Evolutionary conservation across 2,797 vertebrate genomes (phyloP), one percentile per base, ranked within the genome.

Genomic region (Sebastes oblongus): DNA sequence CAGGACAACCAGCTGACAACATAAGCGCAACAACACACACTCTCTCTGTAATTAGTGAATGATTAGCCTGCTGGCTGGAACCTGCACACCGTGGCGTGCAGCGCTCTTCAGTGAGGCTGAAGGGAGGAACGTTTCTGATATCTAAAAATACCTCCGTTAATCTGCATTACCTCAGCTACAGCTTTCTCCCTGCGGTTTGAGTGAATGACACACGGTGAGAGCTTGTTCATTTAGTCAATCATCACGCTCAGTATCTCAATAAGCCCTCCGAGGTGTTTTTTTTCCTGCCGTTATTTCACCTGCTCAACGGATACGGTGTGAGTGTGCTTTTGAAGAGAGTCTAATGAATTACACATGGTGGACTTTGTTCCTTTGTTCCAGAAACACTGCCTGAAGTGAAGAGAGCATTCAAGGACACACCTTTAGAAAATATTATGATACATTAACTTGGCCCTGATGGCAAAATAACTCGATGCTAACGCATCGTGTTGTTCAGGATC

Each of bases 361-460:
- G 78, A 91, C 88, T 93, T 92, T 86, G 88, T 86, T 92, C 81
- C 66, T 76, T 69, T 42, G 18, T 50, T 50, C 46, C 46, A 74
- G 80, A 88, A 91, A 93, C 84, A 62, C 36, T 9, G 85, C 88
- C 87, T 79, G 82, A 81, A 85, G 81, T 83, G 73, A 84, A 76
- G 77, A 73, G 68, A 83, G 66, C 72, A 66, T 85, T 89, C 67
- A 78, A 25, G 87, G 91, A 94, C 93, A 94, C 93, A 91, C 93
- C 93, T 94, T 95, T 91, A 80, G 82, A 92, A 93, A 94, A 95
- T 94, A 95, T 94, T 93, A 88, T 91, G 78, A 91, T 86, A 87
- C 84, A 80, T 90, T 89, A 75, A 88, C 85, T 86, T 73, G 64
- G 84, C 68, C 78, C 86, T 16, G 42, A 67, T 80, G 78, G 88